Conservation (phyloP, 2,797 vertebrate genomes). For the Eulemur mongoz region DNA sequence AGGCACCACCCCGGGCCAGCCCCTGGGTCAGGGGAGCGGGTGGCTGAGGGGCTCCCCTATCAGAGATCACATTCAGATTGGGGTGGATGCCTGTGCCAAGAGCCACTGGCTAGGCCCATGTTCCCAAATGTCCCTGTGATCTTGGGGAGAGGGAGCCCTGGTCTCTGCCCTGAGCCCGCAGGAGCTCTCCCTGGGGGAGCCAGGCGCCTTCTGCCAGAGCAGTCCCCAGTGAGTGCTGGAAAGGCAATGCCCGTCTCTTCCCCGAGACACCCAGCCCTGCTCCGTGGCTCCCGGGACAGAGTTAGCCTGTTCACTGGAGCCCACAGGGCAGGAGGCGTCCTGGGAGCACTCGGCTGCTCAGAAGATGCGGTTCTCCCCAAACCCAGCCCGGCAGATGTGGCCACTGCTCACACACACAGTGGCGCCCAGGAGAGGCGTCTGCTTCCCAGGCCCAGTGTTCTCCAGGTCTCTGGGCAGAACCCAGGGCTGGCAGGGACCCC, state of each 20-base stretch:
- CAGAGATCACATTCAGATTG: conserved; percentile 37
- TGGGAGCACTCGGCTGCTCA: not conserved
- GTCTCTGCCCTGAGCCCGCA: not conserved
- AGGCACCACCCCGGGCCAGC: conserved; percentile 75
- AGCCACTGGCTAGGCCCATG: not conserved
- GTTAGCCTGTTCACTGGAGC: not conserved
- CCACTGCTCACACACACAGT: too few species aligned
- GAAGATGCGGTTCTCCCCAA: not conserved
- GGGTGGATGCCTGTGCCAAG: not conserved
- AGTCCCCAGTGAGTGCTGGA: not conserved
- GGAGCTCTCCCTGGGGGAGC: not conserved
- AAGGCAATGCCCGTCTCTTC: not conserved
- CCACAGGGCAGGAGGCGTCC: not conserved
- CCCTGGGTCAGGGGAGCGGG: not conserved
- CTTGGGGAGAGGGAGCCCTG: not conserved
- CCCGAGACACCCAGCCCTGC: not conserved
- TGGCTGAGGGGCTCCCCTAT: not conserved
- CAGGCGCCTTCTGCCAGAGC: not conserved
- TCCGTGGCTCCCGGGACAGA: not conserved
- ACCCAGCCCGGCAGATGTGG: not conserved
- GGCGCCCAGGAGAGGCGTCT: not conserved
- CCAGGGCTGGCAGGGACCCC: not conserved
- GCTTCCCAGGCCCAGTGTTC: not conserved
- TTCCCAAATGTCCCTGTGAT: not conserved
- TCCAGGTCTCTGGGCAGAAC: not conserved